Percentiles rank a stretch among this genome's conserved stretches.
Evolutionary conservation across 2,888 invertebrate genomes (phyloP).

Genomic region (Orthosia incerta): DNA sequence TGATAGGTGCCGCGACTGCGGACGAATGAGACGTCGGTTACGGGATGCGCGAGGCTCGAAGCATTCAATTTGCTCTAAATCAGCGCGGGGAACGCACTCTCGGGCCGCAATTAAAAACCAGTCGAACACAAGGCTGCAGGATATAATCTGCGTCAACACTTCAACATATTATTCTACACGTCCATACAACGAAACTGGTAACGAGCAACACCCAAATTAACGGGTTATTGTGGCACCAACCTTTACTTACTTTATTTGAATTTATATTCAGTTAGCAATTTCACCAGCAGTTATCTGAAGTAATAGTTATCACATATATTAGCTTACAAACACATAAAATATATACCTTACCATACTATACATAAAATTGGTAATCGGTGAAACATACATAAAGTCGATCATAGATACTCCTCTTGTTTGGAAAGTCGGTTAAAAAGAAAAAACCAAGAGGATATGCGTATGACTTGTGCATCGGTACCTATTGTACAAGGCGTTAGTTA

Average conservation of each 20-base stretch:
- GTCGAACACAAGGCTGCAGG: slow-evolving; percentile 76
- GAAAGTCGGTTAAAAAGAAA: no score
- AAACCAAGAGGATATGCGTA: not conserved
- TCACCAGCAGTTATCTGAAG: slow-evolving; percentile 34
- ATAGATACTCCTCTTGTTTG: no score
- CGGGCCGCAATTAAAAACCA: slow-evolving; percentile 83
- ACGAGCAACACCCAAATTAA: slow-evolving; percentile 65
- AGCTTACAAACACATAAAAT: not conserved
- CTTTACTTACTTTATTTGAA: slow-evolving; percentile 61
- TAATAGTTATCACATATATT: slow-evolving; percentile 22
- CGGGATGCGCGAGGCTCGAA: slow-evolving; percentile 74
- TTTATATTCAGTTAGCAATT: slow-evolving; percentile 53
- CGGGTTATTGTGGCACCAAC: slow-evolving; percentile 61
- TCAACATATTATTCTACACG: slow-evolving; percentile 70
- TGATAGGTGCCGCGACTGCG: slow-evolving; percentile 77
- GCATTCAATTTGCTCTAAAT: slow-evolving; percentile 87
- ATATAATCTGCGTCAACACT: slow-evolving; percentile 82
- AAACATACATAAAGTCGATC: no score
- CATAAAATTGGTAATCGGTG: no score
- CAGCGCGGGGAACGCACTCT: slow-evolving; percentile 76
- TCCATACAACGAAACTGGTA: slow-evolving; percentile 65
- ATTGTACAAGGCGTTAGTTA: no score
- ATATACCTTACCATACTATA: not conserved
- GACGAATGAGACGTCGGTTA: slow-evolving; percentile 79
- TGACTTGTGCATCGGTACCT: no score